A percentile compares a stretch with the other conserved stretches of the same genome.
phyloP scores from a whole-genome alignment of 92 coral and sea anemone genomes.

The Zoanthus solanderi region DNA sequence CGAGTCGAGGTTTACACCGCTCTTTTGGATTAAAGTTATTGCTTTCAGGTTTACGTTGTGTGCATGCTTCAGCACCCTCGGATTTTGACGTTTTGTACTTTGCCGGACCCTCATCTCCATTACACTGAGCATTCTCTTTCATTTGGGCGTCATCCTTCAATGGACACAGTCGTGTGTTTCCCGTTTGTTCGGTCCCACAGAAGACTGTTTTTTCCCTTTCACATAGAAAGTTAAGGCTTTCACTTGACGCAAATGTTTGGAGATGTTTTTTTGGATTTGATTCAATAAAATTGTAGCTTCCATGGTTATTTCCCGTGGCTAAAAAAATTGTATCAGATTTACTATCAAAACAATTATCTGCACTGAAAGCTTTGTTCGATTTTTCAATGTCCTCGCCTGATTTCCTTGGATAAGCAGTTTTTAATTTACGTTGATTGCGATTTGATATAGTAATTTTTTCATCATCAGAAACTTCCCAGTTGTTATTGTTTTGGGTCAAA shows the following conservation, averaged over 20 bases:
- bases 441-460: slow-evolving; percentile 8
- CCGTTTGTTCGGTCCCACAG: slow-evolving; percentile 3
- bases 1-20: not conserved
- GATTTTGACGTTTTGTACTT: slow-evolving; percentile 17
- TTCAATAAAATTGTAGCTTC: slow-evolving; percentile 15
- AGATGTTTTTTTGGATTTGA: not conserved
- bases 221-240: not conserved
- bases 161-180: not conserved
- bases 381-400: slow-evolving; percentile 13
- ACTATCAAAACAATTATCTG: slow-evolving; percentile 27
- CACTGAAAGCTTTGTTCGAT: slow-evolving; percentile 24
- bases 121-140: not conserved
- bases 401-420: not conserved
- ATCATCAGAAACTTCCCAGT: not conserved
- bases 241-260: slow-evolving; percentile 12
- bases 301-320: slow-evolving; percentile 32
- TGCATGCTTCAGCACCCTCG: not conserved
- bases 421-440: slow-evolving; percentile 2
- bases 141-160: slow-evolving; percentile 11
- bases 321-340: slow-evolving; percentile 15
- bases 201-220: not conserved
- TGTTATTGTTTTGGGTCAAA: not conserved
- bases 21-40: not conserved
- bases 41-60: not conserved
- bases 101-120: slow-evolving; percentile 13